Evolutionary conservation across 2,113 vertebrate genomes (phyloP), one percentile per base, ranked within the genome.

Genomic region (Ptychochromis oligacanthus): DNA sequence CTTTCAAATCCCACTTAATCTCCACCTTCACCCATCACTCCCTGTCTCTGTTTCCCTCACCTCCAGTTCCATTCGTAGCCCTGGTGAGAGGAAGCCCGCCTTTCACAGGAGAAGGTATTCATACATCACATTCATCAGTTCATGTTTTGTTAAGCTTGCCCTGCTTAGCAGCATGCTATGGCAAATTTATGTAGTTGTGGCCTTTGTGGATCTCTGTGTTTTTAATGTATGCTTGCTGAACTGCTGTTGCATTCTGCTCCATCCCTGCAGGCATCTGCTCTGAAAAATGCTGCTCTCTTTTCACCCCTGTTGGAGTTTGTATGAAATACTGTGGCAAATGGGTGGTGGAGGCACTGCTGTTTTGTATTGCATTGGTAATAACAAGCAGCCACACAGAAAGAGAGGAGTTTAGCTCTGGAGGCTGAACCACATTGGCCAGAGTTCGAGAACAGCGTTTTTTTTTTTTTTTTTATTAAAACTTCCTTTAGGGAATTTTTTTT

Each of bases 91-190:
- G 95, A 98, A 97, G 95, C 95, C 95, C 91, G 96, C 96, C 94
- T 96, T 97, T 96, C 97, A 98, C 96, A 97, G 97, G 94, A 97
- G 98, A 98, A 99, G 98, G 97, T 99, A 98, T 94, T 34, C 80
- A 89, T 87, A 24, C 36, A 78, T 85, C 77, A 64, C 56, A 52
- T 85, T 79, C 52, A 81, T 81, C 59, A 76, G 20, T 77, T 86
- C 34, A 61, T 79, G 52, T 87, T n/a, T 75, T 83, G 49, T 56
- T 40, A 20, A 57, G n/a, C 59, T 77, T 75, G 40, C 77, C 49
- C 74, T 79, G 64, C 75, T 61, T 60, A 64, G 49, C 80, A 79
- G 81, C 11, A 7, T 62, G 54, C 24, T 13, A 15, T 84, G 62
- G 38, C 12, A 65, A 55, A 82, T 79, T 65, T 24, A 52, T 65